Conservation (phyloP, 1,140 invertebrate species). For the Maniola jurtina region DNA sequence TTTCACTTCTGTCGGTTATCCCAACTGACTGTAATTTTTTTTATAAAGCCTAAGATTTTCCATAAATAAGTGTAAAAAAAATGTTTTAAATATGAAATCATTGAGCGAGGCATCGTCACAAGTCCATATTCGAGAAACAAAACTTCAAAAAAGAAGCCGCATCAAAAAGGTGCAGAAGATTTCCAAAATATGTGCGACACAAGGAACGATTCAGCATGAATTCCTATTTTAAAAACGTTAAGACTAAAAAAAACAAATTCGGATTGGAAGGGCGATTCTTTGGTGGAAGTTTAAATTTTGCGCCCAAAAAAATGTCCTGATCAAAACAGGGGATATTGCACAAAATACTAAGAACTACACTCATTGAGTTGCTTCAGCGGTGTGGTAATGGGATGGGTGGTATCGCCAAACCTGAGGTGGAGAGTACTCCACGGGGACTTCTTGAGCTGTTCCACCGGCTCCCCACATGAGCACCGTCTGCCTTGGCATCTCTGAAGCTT, state of each 20-base stretch:
- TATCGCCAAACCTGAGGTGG: slow-evolving; percentile 75
- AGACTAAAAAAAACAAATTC: slow-evolving; percentile 30
- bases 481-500: slow-evolving; percentile 82
- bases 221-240: slow-evolving; percentile 16
- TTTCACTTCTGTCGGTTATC: too few relatives aligned
- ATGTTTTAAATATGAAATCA: slow-evolving; percentile 26
- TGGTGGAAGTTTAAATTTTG: slow-evolving; percentile 16
- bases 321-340: slow-evolving; percentile 24
- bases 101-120: slow-evolving; percentile 54
- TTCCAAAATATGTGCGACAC: slow-evolving; percentile 18
- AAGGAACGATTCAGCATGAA: slow-evolving; percentile 17
- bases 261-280: slow-evolving; percentile 30
- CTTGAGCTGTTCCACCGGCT: slow-evolving; percentile 69
- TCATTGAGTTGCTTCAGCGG: slow-evolving; percentile 73
- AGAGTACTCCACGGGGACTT: slow-evolving; percentile 67
- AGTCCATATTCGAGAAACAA: slow-evolving; percentile 36
- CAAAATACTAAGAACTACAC: slow-evolving; percentile 43
- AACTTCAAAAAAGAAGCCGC: slow-evolving; percentile 21
- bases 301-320: slow-evolving; percentile 5
- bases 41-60: background rate
- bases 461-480: slow-evolving; percentile 95
- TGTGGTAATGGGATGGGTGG: slow-evolving; percentile 72
- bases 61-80: slow-evolving; percentile 2
- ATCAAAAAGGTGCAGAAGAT: slow-evolving; percentile 22
- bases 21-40: background rate